A percentile compares a stretch with the other conserved stretches of the same genome.
These are phyloP conservation scores for Rhynchotus rufescens DNA, from an alignment of 2,797 vertebrate genomes.

Conservation along the genomic window DNA sequence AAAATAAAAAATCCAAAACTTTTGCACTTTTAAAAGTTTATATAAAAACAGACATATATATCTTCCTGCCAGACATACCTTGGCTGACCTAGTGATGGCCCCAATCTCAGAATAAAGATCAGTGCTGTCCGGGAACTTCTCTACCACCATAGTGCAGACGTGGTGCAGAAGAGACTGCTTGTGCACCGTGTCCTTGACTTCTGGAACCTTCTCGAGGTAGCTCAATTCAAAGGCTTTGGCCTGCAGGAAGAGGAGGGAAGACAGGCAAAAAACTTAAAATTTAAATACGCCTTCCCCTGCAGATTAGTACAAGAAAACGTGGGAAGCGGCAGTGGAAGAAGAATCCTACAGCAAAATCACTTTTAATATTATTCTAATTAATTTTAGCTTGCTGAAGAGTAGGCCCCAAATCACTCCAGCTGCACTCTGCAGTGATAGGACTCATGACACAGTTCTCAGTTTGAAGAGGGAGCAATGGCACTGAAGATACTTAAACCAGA, in stretches of 20 bases:
- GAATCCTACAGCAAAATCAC: background rate
- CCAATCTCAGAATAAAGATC: constrained; percentile 98
- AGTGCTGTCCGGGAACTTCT: constrained; percentile 95
- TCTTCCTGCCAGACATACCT: constrained; percentile 80
- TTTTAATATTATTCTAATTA: background rate
- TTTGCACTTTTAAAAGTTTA: background rate
- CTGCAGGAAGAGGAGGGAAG: constrained; percentile 63
- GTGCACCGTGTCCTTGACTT: constrained; percentile 98
- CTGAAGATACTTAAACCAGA: background rate
- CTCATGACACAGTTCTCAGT: background rate
- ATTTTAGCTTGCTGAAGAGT: background rate
- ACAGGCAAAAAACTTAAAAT: background rate
- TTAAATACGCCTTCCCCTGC: background rate
- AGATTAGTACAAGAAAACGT: background rate
- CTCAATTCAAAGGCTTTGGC: constrained; percentile 98
- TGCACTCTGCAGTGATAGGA: background rate
- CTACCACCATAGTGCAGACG: constrained; percentile 93
- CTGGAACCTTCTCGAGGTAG: constrained; percentile 98
- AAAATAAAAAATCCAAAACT: background rate
- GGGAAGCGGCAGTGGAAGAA: background rate
- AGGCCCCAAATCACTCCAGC: background rate
- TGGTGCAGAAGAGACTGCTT: constrained; percentile 98
- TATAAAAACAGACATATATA: background rate
- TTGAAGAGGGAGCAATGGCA: background rate
- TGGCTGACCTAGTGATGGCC: constrained; percentile 94